These are phyloP conservation scores for Brachymystax lenok DNA, from an alignment of 2,797 vertebrate species.

Conservation along the genomic window DNA sequence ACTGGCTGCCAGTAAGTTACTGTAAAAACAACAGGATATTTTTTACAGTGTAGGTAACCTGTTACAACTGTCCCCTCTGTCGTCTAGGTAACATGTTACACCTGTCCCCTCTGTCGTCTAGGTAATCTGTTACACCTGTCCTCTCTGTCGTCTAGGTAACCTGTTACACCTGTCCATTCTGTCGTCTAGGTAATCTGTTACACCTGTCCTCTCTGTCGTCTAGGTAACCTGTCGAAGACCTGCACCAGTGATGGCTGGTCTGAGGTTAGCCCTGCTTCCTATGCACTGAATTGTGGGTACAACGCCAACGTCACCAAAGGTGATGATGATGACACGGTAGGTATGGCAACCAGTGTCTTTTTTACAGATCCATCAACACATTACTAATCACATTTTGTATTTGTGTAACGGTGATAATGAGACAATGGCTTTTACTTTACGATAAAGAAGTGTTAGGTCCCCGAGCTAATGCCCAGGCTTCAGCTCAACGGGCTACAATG, in stretches of 20 bases:
- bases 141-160: neutral
- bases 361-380: neutral
- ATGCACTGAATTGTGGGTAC: constrained; percentile 80
- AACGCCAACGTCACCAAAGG: constrained; percentile 72
- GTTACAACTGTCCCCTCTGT: too few species aligned
- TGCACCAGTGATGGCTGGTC: constrained; percentile 87
- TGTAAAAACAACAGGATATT: too few species aligned
- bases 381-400: neutral
- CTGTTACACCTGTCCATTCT: neutral
- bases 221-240: constrained; percentile 72
- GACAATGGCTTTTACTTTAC: too few species aligned
- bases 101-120: neutral
- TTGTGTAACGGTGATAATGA: too few species aligned
- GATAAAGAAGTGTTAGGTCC: too few species aligned
- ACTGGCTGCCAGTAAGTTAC: too few species aligned
- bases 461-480: too few species aligned
- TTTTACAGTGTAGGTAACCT: too few species aligned
- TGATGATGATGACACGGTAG: constrained; percentile 46
- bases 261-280: constrained; percentile 69
- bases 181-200: neutral
- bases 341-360: constrained; percentile 35
- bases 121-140: neutral
- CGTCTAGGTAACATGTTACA: too few species aligned
- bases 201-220: neutral
- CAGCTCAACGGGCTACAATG: too few species aligned